Evolutionary conservation across 2,113 vertebrate species (phyloP), one percentile per base, ranked within the genome.

Genomic region (Hippocampus comes): DNA sequence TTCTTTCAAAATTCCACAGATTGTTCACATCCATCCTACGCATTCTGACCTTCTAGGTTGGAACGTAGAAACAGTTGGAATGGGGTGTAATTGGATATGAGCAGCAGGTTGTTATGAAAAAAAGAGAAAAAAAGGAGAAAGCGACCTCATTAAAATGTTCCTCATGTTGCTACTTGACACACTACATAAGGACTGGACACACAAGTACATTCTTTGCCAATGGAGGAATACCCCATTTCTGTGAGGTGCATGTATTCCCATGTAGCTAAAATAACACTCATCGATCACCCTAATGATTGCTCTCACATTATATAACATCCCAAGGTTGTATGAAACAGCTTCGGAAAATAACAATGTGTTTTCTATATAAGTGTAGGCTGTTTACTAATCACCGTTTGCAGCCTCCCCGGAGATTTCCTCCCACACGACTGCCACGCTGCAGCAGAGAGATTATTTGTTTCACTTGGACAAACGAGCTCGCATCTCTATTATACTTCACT

Each of bases 371-470:
- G 77, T 77, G 74, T 72, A 78, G 83, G 74, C 73, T 59, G 77
- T 86, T 82, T 82, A 78, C 79, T 89, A 83, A 89, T 89, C 71
- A 84, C 49, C 55, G 71, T 85, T 79, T 85, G 84, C 77, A 70
- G 74, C 65, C 77, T 83, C 78, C 70, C 78, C 63, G 57, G 25
- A 83, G 81, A 81, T 80, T 74, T 81, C 81, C 81, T 86, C 82
- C 85, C 81, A 87, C 87, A 79, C 84, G 71, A 67, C 69, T 82
- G 74, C 65, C 72, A 75, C 68, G 74, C 55, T 76, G 83, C 49
- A 81, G 73, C 64, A 46, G 48, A 25, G 61, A 75, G 77, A 88
- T 81, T 74, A 83, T 81, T 82, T 83, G 80, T 86, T 78, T 82
- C 76, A 71, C 74, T 56, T 5, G 17, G 79, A 60, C 70, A 75